phyloP scores from a whole-genome alignment of 1,140 invertebrate genomes.

The Apocrypta bakeri region DNA sequence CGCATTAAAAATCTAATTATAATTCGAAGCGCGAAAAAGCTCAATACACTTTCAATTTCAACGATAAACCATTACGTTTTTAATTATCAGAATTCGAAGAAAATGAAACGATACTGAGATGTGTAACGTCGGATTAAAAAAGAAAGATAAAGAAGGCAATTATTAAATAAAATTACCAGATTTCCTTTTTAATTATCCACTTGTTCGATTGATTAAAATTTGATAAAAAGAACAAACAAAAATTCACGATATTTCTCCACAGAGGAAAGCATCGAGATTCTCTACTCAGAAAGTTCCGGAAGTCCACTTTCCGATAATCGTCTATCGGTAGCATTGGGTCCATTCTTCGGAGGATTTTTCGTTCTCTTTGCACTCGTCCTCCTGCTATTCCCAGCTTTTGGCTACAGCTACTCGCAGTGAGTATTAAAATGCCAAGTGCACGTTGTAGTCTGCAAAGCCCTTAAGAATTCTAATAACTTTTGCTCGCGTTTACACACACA shows the following conservation, averaged over 20 bases:
- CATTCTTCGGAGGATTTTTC: constrained; percentile 58
- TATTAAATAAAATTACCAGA: too few species aligned
- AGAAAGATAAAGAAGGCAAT: too few species aligned
- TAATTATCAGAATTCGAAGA: too few species aligned
- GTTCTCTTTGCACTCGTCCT: constrained; percentile 57
- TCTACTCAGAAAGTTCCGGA: constrained; percentile 56
- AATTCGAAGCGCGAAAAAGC: too few species aligned
- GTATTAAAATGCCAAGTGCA: constrained; percentile 51
- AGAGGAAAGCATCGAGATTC: constrained; percentile 59
- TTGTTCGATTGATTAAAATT: too few species aligned
- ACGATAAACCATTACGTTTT: too few species aligned
- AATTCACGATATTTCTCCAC: background rate
- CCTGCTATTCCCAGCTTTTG: constrained; percentile 56
- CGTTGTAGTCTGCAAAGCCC: background rate
- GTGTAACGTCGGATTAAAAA: too few species aligned
- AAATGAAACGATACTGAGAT: too few species aligned
- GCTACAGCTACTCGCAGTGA: constrained; percentile 65
- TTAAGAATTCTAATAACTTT: constrained; percentile 36
- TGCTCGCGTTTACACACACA: background rate
- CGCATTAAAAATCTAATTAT: too few species aligned
- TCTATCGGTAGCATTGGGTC: constrained; percentile 51
- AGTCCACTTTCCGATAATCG: constrained; percentile 55
- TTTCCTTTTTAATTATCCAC: too few species aligned
- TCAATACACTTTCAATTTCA: too few species aligned
- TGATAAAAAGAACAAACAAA: too few species aligned